These are phyloP conservation scores for Salvelinus sp. DNA, from an alignment of 2,113 vertebrate species.

Conservation along the genomic window DNA sequence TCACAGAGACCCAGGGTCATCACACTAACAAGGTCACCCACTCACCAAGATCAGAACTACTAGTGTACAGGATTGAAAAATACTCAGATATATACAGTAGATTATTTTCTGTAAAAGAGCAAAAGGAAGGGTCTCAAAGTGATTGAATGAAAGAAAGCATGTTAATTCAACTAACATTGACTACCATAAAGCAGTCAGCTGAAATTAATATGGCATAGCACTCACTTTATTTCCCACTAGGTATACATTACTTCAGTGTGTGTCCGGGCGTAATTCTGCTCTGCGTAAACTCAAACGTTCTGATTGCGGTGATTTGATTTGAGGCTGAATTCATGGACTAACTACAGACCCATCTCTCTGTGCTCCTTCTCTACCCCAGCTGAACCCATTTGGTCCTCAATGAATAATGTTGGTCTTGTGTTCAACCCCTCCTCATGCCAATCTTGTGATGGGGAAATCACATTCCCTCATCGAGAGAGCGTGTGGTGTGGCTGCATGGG, in stretches of 20 bases:
- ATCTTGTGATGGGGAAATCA: constrained; percentile 54
- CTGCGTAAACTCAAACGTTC: neutral
- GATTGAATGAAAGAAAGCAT: no score
- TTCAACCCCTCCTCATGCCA: constrained; percentile 38
- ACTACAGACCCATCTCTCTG: neutral
- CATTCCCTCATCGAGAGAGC: constrained; percentile 43
- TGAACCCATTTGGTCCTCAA: neutral
- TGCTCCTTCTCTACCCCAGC: neutral
- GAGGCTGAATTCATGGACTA: neutral
- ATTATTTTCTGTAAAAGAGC: no score
- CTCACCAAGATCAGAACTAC: no score
- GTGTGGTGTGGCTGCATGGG: constrained; percentile 25
- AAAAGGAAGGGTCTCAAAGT: no score
- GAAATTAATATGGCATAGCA: no score
- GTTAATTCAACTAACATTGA: no score
- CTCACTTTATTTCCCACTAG: no score
- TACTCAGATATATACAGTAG: no score
- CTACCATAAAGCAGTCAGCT: no score
- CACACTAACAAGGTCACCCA: constrained; percentile 5
- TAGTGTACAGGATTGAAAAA: no score
- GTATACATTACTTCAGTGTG: neutral
- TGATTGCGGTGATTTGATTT: neutral
- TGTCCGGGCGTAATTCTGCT: neutral
- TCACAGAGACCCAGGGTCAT: constrained; percentile 8
- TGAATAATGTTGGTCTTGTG: constrained; percentile 40